phyloP scores from a whole-genome alignment of 2,888 invertebrate species.

The Cosmia pyralina region DNA sequence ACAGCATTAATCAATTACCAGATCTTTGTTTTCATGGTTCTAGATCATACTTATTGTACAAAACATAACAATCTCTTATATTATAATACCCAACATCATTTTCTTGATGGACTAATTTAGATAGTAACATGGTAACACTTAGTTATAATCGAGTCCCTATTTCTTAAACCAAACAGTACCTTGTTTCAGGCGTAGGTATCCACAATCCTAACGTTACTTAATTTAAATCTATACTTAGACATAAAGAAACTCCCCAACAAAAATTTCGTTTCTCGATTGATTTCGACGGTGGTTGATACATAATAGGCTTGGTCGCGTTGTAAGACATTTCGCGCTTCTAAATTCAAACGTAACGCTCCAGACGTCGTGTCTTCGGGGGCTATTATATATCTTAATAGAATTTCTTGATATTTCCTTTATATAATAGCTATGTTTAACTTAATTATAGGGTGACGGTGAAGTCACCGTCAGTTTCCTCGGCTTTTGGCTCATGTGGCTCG shows the following conservation, averaged over 20 bases:
- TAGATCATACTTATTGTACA: slow-evolving; percentile 26
- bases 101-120: slow-evolving; percentile 20
- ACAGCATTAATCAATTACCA: slow-evolving; percentile 37
- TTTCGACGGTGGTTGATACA: slow-evolving; percentile 30
- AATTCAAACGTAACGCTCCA: slow-evolving; percentile 14
- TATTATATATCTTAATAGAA: slow-evolving; percentile 26
- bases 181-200: neutral
- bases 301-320: slow-evolving; percentile 13
- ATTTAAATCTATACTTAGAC: slow-evolving; percentile 9
- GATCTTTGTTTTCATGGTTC: slow-evolving; percentile 53
- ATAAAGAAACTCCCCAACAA: slow-evolving; percentile 9
- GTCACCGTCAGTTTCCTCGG: slow-evolving; percentile 85
- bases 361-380: slow-evolving; percentile 10
- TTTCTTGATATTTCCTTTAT: slow-evolving; percentile 6
- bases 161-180: slow-evolving; percentile 4
- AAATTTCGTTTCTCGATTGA: slow-evolving; percentile 25
- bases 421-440: neutral
- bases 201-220: slow-evolving; percentile 10
- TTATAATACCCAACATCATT: slow-evolving; percentile 47
- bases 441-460: slow-evolving; percentile 85
- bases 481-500: slow-evolving; percentile 77
- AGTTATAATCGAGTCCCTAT: slow-evolving; percentile 16
- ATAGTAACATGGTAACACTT: slow-evolving; percentile 35
- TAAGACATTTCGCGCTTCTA: slow-evolving; percentile 9
- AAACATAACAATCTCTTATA: slow-evolving; percentile 33